Base-by-base conservation (phyloP, 2,113 vertebrate species). In the Bagarius yarrelli region DNA sequence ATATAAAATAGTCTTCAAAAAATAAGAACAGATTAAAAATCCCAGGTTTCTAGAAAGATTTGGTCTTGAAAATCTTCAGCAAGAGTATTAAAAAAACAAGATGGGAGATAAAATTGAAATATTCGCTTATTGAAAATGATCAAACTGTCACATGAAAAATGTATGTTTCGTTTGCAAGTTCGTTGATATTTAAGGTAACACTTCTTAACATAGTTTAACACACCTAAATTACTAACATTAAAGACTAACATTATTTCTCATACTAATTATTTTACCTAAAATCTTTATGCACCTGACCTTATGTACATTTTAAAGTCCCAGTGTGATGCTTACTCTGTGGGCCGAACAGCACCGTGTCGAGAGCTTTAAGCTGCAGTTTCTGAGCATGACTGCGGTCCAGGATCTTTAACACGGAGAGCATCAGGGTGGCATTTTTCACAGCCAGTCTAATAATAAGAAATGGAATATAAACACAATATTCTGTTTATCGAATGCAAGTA, bases 281-380 rank as follows among this genome's bases (percentile, higher is more conserved):
- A 16, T 25, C 36, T 69, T 69, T 47, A 47, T 18, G 4, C 25
- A 3, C 44, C 12, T 44, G 1, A 2, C 11, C 5, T 0, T 14
- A 14, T 18, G n/a, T 8, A 18, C 14, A 71, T n/a, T 21, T 63
- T n/a, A 36, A 73, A 81, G 3, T 19, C 18, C 3, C 30, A 52
- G 23, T 15, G 21, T 57, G 23, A 23, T 69, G 92, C 92, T 94
- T 86, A 98, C 97, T 84, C 78, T 95, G 90, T 0, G 96, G 94
- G 30, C 96, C 97, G 0, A 98, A 98, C 23, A 99, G 94, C 52
- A 99, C 95, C 0, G 95, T 95, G 88, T 99, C 96, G 81, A 99
- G 87, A 0, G 96, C 96, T 63, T 99, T 99, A 60, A 99, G 94
- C 89, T 98, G 97, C 84, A 99, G 93, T 71, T 98, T 99, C 93